Conservation (phyloP, 2,888 invertebrate genomes). For the Drosophila suboccidentalis region DNA sequence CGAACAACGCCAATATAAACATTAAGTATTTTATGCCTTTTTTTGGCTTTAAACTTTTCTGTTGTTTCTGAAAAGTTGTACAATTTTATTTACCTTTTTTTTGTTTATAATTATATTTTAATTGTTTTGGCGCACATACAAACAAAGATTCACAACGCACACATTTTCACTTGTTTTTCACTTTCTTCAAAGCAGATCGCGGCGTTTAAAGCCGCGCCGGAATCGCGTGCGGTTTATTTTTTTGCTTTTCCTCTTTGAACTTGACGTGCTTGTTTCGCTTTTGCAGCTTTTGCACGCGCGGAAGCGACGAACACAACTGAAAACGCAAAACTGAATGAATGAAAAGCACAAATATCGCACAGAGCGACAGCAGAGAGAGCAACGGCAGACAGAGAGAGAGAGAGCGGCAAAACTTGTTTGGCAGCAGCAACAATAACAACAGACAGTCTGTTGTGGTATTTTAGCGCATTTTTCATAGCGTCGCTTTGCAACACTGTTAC, state of each 20-base stretch:
- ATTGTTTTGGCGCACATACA: conserved; percentile 16
- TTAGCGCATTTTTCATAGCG: conserved; percentile 25
- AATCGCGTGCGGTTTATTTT: conserved; percentile 50
- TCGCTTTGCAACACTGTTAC: conserved; percentile 50
- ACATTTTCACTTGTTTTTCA: conserved; percentile 21
- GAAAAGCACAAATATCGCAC: conserved; percentile 65
- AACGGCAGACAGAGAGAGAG: background rate
- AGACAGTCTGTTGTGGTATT: conserved; percentile 20
- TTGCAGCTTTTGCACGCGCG: conserved; percentile 74
- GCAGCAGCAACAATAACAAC: conserved; percentile 33
- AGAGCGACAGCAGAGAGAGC: conserved; percentile 18
- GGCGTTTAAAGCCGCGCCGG: conserved; percentile 39
- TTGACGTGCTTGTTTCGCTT: conserved; percentile 1
- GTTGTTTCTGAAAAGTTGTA: conserved; percentile 14
- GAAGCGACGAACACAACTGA: conserved; percentile 76
- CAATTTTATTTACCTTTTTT: conserved; percentile 41
- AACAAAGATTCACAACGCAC: conserved; percentile 22
- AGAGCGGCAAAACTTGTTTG: conserved; percentile 65
- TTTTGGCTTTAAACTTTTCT: conserved; percentile 21
- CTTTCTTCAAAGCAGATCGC: conserved; percentile 45
- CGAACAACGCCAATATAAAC: conserved; percentile 36
- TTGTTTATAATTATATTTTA: conserved; percentile 17
- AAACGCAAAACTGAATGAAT: conserved; percentile 75
- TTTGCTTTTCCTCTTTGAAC: conserved; percentile 14
- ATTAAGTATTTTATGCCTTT: conserved; percentile 43